Evolutionary conservation across 92 coral and sea anemone genomes (phyloP), one percentile per base, ranked within the genome.

Genomic region (Ricordea florida): DNA sequence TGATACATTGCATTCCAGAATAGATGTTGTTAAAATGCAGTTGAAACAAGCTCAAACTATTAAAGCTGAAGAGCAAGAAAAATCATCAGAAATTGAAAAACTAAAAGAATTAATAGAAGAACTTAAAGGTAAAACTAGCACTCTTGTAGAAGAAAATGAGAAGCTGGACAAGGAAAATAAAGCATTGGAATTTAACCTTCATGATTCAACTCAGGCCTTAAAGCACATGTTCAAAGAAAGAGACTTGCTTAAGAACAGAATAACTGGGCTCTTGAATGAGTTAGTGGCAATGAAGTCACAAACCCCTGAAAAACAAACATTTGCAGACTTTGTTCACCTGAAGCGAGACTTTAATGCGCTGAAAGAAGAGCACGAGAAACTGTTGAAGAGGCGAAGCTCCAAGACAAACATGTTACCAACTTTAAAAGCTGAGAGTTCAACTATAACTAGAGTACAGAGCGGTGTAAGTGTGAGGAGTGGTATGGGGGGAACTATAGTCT

Each of bases 201-300:
- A 87, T 38, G 97, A 87, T 61, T 82, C 92, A 2, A 43, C 93
- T 16, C 87, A 75, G 36, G 56, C 92, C 17, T 47, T 87, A 47
- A 91, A 91, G 32, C 80, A 65, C 56, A 77, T 87, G 58, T 91
- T 73, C 70, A 91, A 87, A 55, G 97, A 91, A 28, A 78, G 97
- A 64, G 97, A 91, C 73, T 65, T 87, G 63, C 57, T 87, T 10
- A 91, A 91, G 34, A 91, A 91, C 67, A 77, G 87, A 45, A 91
- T 91, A 40, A 82, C 90, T 0, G 83, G 80, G 5, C 82, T 91
- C n/a, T 50, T 91, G n/a, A 73, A 74, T 35, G 93, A 87, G 64
- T 79, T 83, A 45, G 58, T 78, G 29, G 85, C 76, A 2, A 81
- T 79, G 23, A 79, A 70, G 57, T 16, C 33, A 3, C 92, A 87